A percentile compares a stretch with the other conserved stretches of the same genome.
Conservation (phyloP, 53 echinoderm and acorn worm species). For the Paracentrotus lividus region DNA sequence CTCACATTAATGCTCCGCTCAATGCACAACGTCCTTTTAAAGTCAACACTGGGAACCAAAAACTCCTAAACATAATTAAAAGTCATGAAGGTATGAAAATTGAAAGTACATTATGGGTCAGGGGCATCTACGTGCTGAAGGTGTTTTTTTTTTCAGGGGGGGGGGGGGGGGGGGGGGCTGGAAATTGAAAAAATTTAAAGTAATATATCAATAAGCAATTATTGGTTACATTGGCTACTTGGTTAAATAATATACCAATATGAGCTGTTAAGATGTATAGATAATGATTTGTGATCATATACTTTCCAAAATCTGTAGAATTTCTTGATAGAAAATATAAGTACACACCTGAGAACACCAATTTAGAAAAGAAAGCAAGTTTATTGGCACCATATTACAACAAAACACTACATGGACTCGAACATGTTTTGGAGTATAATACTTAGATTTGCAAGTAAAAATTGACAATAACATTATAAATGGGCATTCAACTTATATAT, state of each 20-base stretch:
- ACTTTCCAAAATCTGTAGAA: background rate
- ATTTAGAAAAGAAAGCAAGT: conserved; percentile 58
- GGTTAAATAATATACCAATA: too few relatives aligned
- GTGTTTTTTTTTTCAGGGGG: too few relatives aligned
- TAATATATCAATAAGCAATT: too few relatives aligned
- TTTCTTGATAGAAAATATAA: background rate
- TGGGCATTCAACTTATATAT: too few relatives aligned
- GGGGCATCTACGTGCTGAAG: too few relatives aligned
- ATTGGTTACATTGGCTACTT: too few relatives aligned
- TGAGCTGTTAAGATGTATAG: too few relatives aligned
- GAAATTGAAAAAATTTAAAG: too few relatives aligned
- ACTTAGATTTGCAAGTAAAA: conserved; percentile 19
- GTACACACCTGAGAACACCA: too few relatives aligned
- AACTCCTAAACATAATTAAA: background rate
- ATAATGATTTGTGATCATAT: too few relatives aligned
- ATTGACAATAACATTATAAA: background rate
- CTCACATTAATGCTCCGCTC: background rate
- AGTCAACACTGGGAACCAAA: background rate
- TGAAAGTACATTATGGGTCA: background rate
- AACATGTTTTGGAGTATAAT: background rate
- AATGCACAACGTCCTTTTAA: background rate
- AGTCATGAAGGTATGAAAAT: background rate
- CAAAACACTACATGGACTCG: background rate
- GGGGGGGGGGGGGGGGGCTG: too few relatives aligned
- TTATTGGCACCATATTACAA: conserved; percentile 53